Conservation (phyloP, 1,140 invertebrate species). For the Leptopilina boulardi region DNA sequence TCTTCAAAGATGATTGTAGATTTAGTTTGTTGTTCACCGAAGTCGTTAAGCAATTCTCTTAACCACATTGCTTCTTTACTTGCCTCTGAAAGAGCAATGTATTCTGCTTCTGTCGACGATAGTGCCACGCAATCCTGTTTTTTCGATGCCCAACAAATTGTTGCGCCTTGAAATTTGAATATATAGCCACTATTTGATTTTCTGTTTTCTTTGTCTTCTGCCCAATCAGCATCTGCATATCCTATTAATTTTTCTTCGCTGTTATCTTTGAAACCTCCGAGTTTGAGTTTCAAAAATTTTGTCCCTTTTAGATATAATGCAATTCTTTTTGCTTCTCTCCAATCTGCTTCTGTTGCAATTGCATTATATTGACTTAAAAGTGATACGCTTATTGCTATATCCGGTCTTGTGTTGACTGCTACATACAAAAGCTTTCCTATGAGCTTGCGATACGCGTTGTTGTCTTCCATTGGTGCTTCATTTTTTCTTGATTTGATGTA, state of each 20-base stretch:
- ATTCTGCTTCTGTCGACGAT: too few relatives aligned
- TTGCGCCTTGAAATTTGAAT: conserved; percentile 39
- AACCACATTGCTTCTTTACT: too few relatives aligned
- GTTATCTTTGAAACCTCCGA: not conserved
- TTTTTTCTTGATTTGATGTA: not conserved
- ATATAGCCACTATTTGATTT: conserved; percentile 51
- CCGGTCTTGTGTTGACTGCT: not conserved
- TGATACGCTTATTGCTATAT: not conserved
- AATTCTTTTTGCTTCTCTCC: not conserved
- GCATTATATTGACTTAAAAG: not conserved
- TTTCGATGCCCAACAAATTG: conserved; percentile 43
- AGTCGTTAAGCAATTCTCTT: too few relatives aligned
- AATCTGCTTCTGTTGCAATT: not conserved
- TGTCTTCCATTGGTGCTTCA: not conserved
- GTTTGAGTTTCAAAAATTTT: not conserved
- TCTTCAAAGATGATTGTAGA: too few relatives aligned
- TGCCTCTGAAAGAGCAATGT: too few relatives aligned
- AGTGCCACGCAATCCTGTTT: conserved; percentile 43
- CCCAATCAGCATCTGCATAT: conserved; percentile 51
- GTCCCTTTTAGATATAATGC: not conserved
- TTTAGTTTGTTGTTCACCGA: too few relatives aligned
- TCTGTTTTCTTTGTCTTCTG: conserved; percentile 39
- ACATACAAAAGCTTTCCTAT: not conserved
- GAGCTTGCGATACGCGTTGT: not conserved
- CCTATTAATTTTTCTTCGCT: too few relatives aligned